Evolutionary conservation across 2,113 vertebrate genomes (phyloP), one percentile per base, ranked within the genome.

Genomic region (Engystomops pustulosus): DNA sequence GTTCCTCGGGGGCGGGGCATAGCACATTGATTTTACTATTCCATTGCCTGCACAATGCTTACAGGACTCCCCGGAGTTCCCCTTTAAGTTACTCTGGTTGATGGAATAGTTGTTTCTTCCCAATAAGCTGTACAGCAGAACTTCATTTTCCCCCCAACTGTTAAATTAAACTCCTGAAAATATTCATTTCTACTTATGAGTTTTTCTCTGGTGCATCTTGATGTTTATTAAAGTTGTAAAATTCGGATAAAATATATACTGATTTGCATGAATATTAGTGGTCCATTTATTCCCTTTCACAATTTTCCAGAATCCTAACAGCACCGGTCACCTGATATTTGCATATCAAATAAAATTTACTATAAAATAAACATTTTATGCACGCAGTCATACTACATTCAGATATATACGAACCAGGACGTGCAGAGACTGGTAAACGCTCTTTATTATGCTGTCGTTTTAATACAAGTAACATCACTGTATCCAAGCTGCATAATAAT

Each of bases 281-380:
- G 17, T 8, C 14, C 45, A 18, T 27, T 74, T 49, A 47, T 47
- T 74, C 27, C 27, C 27, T 14, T 47, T 74, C n/a, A 11, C n/a
- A 44, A 15, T 27, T 67, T 49, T 45, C 8, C 5, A 14, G 41
- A 17, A 45, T 47, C 7, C 4, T 74, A 47, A 27, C 49, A 47
- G 70, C 0, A 47, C 14, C 30, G 70, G 44, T 25, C 38, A 74
- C 41, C 70, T 47, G 23, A 49, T 74, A 47, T 74, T 74, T 27
- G 70, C 70, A 74, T 74, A 15, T 49, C 23, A 74, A 74, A 25
- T 47, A 74, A 49, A 74, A 49, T 74, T 74, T 47, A 74, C 45
- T 45, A 44, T 74, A 74, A 74, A 47, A 74, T 74, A 74, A 74
- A 74, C 70, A 47, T 74, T 74, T 74, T 49, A 74, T 49, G 70